These are phyloP conservation scores for Lysiphlebus fabarum DNA, from an alignment of 1,140 invertebrate species.

Conservation along the genomic window DNA sequence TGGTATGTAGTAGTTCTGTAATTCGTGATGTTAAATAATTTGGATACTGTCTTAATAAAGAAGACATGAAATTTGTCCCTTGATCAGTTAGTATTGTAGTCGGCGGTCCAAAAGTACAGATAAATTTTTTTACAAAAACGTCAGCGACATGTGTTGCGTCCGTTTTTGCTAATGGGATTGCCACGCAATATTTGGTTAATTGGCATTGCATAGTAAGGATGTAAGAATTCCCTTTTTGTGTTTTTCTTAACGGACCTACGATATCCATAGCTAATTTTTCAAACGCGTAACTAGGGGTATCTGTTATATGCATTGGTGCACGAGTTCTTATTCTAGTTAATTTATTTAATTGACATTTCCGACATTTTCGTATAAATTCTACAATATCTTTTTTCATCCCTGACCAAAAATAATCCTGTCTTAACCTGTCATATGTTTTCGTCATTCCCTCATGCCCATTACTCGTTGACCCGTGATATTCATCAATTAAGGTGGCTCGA, in stretches of 20 bases:
- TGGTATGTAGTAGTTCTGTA: too few relatives aligned
- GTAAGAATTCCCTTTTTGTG: constrained; percentile 23
- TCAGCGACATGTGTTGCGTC: constrained; percentile 29
- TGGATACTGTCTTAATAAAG: too few relatives aligned
- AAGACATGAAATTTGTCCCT: constrained; percentile 36
- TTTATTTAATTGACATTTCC: too few relatives aligned
- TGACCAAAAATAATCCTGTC: too few relatives aligned
- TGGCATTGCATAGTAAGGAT: too few relatives aligned
- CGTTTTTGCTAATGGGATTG: constrained; percentile 25
- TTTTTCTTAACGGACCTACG: constrained; percentile 15
- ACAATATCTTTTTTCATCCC: too few relatives aligned
- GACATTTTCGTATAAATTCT: too few relatives aligned
- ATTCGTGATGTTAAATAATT: too few relatives aligned
- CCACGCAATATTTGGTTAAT: constrained; percentile 33
- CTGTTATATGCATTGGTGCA: constrained; percentile 22
- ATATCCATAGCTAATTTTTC: constrained; percentile 27
- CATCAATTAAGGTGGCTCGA: constrained; percentile 9
- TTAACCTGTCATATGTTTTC: too few relatives aligned
- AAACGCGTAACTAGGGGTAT: constrained; percentile 22
- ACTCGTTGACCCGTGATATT: constrained; percentile 19
- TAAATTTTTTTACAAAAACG: constrained; percentile 28
- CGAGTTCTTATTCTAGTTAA: too few relatives aligned
- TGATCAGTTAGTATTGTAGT: constrained; percentile 33
- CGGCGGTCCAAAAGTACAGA: constrained; percentile 32
- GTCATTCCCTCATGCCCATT: too few relatives aligned